Evolutionary conservation across 2,888 invertebrate genomes (phyloP).

Genomic region (Clepsis dumicolana): DNA sequence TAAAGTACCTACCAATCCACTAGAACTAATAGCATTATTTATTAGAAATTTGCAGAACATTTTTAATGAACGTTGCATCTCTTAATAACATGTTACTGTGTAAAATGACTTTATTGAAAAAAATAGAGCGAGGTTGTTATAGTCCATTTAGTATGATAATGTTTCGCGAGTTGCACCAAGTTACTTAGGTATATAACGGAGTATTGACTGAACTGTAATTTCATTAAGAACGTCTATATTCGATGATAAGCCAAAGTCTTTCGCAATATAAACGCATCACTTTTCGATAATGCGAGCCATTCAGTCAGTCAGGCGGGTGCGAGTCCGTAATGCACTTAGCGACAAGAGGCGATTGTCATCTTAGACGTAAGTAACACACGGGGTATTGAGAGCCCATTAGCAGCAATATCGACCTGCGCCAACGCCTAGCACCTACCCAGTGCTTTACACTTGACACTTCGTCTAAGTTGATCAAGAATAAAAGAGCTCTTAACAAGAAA

Average conservation of each 20-base stretch:
- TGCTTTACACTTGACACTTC: neutral
- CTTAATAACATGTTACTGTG: too few relatives aligned
- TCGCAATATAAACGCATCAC: slow-evolving; percentile 44
- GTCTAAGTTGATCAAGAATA: neutral
- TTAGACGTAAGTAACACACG: neutral
- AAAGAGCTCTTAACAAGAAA: neutral
- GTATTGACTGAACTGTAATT: too few relatives aligned
- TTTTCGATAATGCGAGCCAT: slow-evolving; percentile 48
- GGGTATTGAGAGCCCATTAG: slow-evolving; percentile 14
- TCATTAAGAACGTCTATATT: too few relatives aligned
- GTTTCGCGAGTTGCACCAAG: too few relatives aligned
- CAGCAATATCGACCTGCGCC: slow-evolving; percentile 6
- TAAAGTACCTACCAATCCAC: too few relatives aligned
- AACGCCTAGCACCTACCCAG: slow-evolving; percentile 5
- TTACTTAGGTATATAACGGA: too few relatives aligned
- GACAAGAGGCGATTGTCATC: slow-evolving; percentile 42
- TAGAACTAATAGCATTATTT: too few relatives aligned
- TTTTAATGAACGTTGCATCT: too few relatives aligned
- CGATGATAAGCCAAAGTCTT: neutral
- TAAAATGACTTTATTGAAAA: too few relatives aligned
- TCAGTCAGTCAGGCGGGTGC: slow-evolving; percentile 26
- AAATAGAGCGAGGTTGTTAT: too few relatives aligned
- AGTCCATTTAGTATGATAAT: too few relatives aligned
- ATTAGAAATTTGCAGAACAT: too few relatives aligned
- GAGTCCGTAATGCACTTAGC: slow-evolving; percentile 29